These are phyloP conservation scores for Conistra vaccinii DNA, from an alignment of 2,888 invertebrate species.

Conservation along the genomic window DNA sequence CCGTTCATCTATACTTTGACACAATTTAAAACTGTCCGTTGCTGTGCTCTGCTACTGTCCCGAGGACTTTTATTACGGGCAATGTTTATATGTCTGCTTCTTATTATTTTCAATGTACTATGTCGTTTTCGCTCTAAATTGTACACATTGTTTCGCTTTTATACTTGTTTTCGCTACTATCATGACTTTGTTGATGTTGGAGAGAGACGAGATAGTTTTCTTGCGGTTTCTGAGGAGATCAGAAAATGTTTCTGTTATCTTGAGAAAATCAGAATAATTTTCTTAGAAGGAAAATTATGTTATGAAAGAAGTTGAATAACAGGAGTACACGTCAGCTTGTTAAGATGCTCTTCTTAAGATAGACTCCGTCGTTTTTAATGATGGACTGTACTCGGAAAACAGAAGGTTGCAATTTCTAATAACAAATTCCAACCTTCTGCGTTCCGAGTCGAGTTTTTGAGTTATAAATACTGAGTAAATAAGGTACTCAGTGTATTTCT, in stretches of 20 bases:
- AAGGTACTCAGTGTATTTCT: too few species aligned
- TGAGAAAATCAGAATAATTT: neutral
- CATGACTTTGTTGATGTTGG: conserved; percentile 35
- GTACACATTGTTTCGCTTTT: conserved; percentile 59
- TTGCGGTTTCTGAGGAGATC: conserved; percentile 22
- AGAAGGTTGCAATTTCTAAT: neutral
- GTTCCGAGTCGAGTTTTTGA: too few species aligned
- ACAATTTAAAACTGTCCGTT: conserved; percentile 59
- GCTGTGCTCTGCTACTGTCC: conserved; percentile 22
- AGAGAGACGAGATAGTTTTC: conserved; percentile 19
- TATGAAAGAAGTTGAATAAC: neutral
- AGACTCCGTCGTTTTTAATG: neutral
- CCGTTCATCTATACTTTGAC: conserved; percentile 57
- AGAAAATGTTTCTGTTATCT: conserved; percentile 23
- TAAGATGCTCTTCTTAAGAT: neutral
- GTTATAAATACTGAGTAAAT: too few species aligned
- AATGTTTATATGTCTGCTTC: conserved; percentile 64
- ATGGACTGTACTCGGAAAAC: neutral
- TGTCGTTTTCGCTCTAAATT: conserved; percentile 55
- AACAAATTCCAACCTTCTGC: too few species aligned
- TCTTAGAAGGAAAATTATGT: neutral
- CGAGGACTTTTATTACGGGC: conserved; percentile 64
- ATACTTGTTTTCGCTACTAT: conserved; percentile 32
- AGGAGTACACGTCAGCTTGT: neutral
- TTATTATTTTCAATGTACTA: conserved; percentile 67